Conservation (phyloP, 2,797 vertebrate genomes). For the Onychomys leucogaster region DNA sequence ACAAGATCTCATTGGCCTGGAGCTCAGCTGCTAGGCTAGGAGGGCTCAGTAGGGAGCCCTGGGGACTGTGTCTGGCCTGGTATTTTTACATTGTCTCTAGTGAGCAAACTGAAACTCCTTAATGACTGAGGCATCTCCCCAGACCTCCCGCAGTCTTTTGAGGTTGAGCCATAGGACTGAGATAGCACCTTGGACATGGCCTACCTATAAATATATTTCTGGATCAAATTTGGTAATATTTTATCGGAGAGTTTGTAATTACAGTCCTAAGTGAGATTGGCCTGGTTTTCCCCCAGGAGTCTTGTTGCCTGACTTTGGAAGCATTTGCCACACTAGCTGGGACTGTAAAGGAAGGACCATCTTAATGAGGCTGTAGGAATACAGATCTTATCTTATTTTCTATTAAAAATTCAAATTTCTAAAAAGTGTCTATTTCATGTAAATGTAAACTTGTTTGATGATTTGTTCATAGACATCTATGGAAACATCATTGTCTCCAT, state of each 20-base stretch:
- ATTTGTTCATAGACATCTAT: too few species aligned
- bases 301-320: not conserved
- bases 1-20: not conserved
- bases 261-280: not conserved
- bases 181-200: not conserved
- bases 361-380: not conserved
- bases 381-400: not conserved
- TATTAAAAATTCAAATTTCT: not conserved
- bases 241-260: constrained; percentile 17
- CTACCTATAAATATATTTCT: constrained; percentile 12
- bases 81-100: not conserved
- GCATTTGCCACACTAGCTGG: not conserved
- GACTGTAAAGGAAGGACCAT: not conserved
- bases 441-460: too few species aligned
- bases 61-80: not conserved
- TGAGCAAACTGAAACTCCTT: not conserved
- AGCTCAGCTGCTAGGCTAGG: not conserved
- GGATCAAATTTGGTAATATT: not conserved
- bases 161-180: not conserved
- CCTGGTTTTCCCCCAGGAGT: not conserved
- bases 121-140: too few species aligned
- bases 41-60: not conserved
- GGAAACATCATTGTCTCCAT: too few species aligned
- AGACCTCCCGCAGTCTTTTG: not conserved
- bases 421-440: too few species aligned